phyloP scores from a whole-genome alignment of 53 echinoderm and acorn worm species.

The Echinarachnius parma region DNA sequence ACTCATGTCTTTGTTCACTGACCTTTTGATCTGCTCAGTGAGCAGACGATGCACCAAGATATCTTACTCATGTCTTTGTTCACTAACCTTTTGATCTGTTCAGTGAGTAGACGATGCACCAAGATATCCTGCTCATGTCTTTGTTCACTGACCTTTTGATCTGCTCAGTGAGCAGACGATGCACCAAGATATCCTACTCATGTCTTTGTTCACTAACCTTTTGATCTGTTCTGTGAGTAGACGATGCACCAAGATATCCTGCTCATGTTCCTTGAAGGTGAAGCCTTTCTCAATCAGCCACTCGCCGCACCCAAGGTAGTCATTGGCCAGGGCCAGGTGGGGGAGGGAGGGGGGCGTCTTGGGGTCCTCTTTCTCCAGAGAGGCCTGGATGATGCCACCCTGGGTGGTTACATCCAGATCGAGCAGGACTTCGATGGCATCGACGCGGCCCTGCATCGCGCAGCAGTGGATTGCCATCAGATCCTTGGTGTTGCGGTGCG shows the following conservation, averaged over 20 bases:
- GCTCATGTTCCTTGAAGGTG: constrained; percentile 87
- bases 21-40: constrained; percentile 75
- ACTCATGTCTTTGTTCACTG: no score
- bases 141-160: no score
- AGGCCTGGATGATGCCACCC: constrained; percentile 28
- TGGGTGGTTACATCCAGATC: constrained; percentile 58
- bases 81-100: not conserved
- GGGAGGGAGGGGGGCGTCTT: constrained; percentile 78
- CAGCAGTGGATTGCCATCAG: constrained; percentile 95
- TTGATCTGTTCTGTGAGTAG: constrained; percentile 89
- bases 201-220: constrained; percentile 46
- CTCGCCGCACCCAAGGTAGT: constrained; percentile 79
- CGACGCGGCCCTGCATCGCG: constrained; percentile 91
- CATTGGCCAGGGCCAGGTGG: constrained; percentile 92
- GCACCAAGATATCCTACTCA: not conserved
- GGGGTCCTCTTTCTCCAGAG: constrained; percentile 55
- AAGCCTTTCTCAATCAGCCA: constrained; percentile 86
- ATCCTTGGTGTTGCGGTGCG: constrained; percentile 86
- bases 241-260: constrained; percentile 86
- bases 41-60: constrained; percentile 66
- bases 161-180: no score
- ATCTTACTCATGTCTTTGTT: constrained; percentile 62
- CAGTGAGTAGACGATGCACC: not conserved
- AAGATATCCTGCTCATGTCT: no score
- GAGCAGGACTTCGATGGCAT: constrained; percentile 81